Conservation (phyloP, 2,888 invertebrate species). For the Eretmocerus hayati region DNA sequence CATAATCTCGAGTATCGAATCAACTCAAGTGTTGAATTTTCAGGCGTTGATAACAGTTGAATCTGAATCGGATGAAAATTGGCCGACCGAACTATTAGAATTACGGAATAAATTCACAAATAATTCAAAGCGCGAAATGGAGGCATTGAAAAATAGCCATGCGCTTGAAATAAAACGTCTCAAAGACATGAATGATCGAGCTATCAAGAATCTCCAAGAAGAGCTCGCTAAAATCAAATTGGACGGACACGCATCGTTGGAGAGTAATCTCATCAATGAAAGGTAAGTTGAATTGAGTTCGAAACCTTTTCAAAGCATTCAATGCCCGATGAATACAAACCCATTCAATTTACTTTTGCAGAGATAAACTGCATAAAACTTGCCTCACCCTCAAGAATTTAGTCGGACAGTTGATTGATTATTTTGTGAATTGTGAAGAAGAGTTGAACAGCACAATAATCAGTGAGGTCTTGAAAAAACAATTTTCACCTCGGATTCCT, state of each 20-base stretch:
- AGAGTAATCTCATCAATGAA: conserved; percentile 50
- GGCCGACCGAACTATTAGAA: conserved; percentile 68
- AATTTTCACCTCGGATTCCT: conserved; percentile 25
- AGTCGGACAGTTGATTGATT: conserved; percentile 64
- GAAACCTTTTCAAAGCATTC: background rate
- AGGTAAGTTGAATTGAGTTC: conserved; percentile 46
- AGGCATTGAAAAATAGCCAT: conserved; percentile 53
- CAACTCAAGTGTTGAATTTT: no score
- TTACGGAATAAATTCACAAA: conserved; percentile 66
- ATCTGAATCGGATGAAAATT: conserved; percentile 61
- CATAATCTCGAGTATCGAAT: no score
- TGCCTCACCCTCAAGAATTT: conserved; percentile 60
- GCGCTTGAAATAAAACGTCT: conserved; percentile 55
- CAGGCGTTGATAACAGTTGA: conserved; percentile 65
- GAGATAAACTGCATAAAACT: conserved; percentile 62
- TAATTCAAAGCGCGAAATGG: conserved; percentile 57
- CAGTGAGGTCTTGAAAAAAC: conserved; percentile 53
- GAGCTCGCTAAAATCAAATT: conserved; percentile 29
- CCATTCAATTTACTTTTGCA: no score
- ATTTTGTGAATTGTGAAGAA: conserved; percentile 69
- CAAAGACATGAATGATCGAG: conserved; percentile 33
- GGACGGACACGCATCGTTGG: conserved; percentile 16
- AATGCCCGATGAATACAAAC: background rate
- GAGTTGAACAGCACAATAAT: conserved; percentile 71
- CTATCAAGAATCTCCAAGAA: conserved; percentile 32